Evolutionary conservation across 2,888 invertebrate species (phyloP).

Genomic region (Deilephila elpenor): DNA sequence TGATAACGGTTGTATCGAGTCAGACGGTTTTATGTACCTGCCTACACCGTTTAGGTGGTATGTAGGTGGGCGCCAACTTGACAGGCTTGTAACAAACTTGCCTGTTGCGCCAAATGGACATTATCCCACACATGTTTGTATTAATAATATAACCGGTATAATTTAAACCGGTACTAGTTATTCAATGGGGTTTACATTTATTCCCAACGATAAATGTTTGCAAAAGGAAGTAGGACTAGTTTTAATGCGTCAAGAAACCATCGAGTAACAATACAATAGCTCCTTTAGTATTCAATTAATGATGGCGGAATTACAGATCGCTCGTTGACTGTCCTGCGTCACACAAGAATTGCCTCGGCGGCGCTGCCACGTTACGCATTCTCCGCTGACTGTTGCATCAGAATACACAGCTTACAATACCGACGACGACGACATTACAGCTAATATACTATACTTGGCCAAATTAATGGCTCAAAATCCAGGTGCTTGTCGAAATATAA

Average conservation of each 20-base stretch:
- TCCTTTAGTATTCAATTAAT: not conserved
- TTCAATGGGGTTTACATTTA: not conserved
- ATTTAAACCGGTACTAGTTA: not conserved
- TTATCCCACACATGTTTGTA: conserved; percentile 6
- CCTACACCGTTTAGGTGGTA: conserved; percentile 2
- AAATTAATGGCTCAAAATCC: not conserved
- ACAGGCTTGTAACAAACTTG: conserved; percentile 10
- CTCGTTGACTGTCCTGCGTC: not conserved
- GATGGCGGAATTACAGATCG: conserved; percentile 4
- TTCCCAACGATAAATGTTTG: not conserved
- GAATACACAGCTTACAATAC: not conserved
- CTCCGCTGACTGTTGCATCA: not conserved
- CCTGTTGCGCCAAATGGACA: conserved; percentile 12
- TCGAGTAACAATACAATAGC: not conserved
- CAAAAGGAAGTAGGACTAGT: not conserved
- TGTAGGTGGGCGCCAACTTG: conserved; percentile 9
- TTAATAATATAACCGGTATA: not conserved
- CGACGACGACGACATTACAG: not conserved
- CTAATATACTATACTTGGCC: too few species aligned
- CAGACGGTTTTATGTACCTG: not conserved
- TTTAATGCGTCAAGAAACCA: not conserved
- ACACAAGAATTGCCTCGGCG: not conserved
- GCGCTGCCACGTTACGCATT: not conserved
- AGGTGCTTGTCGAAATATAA: not conserved
- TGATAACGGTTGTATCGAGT: conserved; percentile 24